Evolutionary conservation across 2,113 vertebrate genomes (phyloP).

Genomic region (Nothoprocta perdicaria): DNA sequence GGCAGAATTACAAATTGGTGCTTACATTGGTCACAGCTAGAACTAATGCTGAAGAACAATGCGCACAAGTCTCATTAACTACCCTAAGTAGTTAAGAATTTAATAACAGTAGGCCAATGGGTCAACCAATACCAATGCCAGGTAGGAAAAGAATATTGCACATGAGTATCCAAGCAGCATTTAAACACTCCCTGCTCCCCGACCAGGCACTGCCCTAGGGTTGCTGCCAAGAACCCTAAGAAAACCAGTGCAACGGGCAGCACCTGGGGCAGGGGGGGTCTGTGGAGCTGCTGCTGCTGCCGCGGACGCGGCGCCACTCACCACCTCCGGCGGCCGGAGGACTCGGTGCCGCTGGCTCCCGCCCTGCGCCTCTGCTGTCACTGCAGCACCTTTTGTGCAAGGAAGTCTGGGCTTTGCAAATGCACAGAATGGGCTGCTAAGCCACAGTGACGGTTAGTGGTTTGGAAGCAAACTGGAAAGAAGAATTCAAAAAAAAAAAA

Average conservation of each 20-base stretch:
- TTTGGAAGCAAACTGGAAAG: fast-evolving
- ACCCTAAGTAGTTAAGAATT: neutral
- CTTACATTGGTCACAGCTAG: neutral
- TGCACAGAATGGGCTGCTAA: fast-evolving
- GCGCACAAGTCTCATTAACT: neutral
- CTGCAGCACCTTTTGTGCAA: fast-evolving
- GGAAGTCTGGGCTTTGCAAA: fast-evolving
- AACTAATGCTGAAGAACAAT: neutral
- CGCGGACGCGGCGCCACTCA: no score
- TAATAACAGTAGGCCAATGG: neutral
- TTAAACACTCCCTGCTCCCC: neutral
- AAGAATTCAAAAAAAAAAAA: no score
- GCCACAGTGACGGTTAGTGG: fast-evolving
- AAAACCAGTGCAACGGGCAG: neutral
- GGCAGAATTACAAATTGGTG: neutral
- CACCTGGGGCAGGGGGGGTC: no score
- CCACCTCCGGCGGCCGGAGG: neutral
- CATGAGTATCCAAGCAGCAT: neutral
- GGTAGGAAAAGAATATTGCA: conserved; percentile 57
- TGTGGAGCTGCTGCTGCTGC: no score
- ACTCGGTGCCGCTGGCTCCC: fast-evolving
- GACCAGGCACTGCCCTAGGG: neutral
- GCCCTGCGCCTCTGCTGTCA: fast-evolving
- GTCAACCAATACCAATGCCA: neutral
- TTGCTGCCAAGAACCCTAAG: neutral